Evolutionary conservation across 2,797 vertebrate species (phyloP).

Genomic region (Diplodus puntazzo): DNA sequence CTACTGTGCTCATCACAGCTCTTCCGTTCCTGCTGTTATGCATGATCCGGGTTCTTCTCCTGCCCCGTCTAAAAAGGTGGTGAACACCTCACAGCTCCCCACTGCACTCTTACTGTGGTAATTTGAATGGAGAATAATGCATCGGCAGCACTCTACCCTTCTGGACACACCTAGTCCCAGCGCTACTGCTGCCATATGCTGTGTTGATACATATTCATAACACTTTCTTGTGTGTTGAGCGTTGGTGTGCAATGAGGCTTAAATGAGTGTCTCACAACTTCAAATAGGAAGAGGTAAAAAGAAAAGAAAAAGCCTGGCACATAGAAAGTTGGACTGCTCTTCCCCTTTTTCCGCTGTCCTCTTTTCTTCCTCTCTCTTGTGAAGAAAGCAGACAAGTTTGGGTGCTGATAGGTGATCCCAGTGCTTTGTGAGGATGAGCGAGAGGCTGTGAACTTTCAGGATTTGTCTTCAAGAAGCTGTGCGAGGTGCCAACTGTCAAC

Average conservation of each 20-base stretch:
- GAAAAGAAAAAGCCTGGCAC: constrained; percentile 49
- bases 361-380: constrained; percentile 43
- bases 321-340: constrained; percentile 73
- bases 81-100: constrained; percentile 69
- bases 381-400: constrained; percentile 47
- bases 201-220: constrained; percentile 88
- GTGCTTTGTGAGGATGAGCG: constrained; percentile 20
- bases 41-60: constrained; percentile 58
- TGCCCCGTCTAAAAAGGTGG: constrained; percentile 66
- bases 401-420: constrained; percentile 60
- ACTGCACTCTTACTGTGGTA: constrained; percentile 73
- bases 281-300: constrained; percentile 72
- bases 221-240: constrained; percentile 76
- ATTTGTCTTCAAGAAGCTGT: constrained; percentile 36
- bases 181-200: constrained; percentile 87
- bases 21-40: constrained; percentile 60
- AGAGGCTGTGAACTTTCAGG: constrained; percentile 34
- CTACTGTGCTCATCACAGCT: constrained; percentile 70
- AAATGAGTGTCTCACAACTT: constrained; percentile 83
- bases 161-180: constrained; percentile 90
- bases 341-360: constrained; percentile 19
- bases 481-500: constrained; percentile 64
- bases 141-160: constrained; percentile 86
- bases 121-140: constrained; percentile 87
- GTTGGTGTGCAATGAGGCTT: constrained; percentile 79